These are phyloP conservation scores for Myotis pilosus DNA, from an alignment of 2,797 vertebrate species.

Conservation along the genomic window DNA sequence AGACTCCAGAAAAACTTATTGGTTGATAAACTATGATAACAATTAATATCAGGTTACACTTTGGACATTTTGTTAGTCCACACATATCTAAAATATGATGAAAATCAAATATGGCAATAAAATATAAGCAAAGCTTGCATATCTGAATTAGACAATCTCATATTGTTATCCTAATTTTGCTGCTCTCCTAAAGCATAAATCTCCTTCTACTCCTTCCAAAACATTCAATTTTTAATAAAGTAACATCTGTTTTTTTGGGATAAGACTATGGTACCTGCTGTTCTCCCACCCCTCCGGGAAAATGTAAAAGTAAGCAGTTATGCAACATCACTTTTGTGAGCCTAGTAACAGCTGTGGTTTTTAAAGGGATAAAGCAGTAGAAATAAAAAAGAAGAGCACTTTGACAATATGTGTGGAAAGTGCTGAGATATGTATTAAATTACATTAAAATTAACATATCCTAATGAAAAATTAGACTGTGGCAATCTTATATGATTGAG, in stretches of 20 bases:
- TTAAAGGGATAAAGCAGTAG: slow-evolving; percentile 41
- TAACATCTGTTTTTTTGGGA: slow-evolving; percentile 73
- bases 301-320: slow-evolving; percentile 56
- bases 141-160: background rate
- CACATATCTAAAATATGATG: background rate
- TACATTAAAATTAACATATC: background rate
- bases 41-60: background rate
- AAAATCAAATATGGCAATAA: slow-evolving; percentile 20
- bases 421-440: background rate
- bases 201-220: slow-evolving; percentile 40
- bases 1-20: background rate
- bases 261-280: slow-evolving; percentile 60
- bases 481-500: background rate
- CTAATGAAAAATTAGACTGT: background rate
- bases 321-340: slow-evolving; percentile 65
- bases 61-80: background rate
- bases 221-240: slow-evolving; percentile 78
- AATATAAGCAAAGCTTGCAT: background rate
- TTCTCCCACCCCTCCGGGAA: slow-evolving; percentile 49
- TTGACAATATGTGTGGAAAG: background rate
- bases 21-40: background rate
- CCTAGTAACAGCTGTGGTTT: slow-evolving; percentile 60
- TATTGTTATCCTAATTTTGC: background rate
- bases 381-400: slow-evolving; percentile 20
- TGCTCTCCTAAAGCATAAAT: slow-evolving; percentile 44